These are phyloP conservation scores for Drosophila subpulchrella DNA, from an alignment of 1,140 invertebrate species.

Conservation along the genomic window DNA sequence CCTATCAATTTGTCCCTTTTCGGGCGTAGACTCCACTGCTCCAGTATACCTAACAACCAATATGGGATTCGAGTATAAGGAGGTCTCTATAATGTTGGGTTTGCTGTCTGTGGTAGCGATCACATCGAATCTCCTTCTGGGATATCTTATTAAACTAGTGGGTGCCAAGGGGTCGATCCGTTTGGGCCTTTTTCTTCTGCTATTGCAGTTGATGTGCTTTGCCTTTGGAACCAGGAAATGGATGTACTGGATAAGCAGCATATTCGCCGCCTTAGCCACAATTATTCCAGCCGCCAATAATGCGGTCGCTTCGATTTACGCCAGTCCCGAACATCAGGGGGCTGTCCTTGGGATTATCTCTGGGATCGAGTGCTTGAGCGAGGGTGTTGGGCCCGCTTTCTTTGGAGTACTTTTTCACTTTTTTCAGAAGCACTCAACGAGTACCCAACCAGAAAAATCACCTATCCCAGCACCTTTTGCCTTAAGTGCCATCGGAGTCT, in stretches of 20 bases:
- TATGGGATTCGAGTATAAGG: conserved; percentile 97
- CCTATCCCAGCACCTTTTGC: conserved; percentile 98
- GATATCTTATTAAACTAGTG: conserved; percentile 92
- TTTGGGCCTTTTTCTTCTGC: conserved; percentile 97
- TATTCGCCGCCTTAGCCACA: conserved; percentile 96
- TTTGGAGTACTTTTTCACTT: conserved; percentile 99
- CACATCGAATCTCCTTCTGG: conserved; percentile 95
- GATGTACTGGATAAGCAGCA: conserved; percentile 99
- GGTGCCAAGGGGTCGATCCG: conserved; percentile 99
- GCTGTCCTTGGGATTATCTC: conserved; percentile 99
- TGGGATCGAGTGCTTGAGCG: conserved; percentile 96
- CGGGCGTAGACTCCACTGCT: conserved; percentile 99
- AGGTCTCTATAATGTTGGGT: conserved; percentile 98
- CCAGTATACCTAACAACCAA: conserved; percentile 99
- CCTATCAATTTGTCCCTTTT: conserved; percentile 98
- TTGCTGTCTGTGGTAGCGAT: conserved; percentile 98
- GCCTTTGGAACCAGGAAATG: conserved; percentile 89
- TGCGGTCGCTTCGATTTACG: conserved; percentile 98
- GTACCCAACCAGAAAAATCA: conserved; percentile 84
- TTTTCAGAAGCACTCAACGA: conserved; percentile 98
- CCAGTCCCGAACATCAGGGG: conserved; percentile 97
- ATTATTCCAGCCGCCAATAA: conserved; percentile 99
- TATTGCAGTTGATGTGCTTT: conserved; percentile 98
- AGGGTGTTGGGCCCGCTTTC: conserved; percentile 96
- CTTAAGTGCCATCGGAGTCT: conserved; percentile 97